A percentile compares a stretch with the other conserved stretches of the same genome.
phyloP scores from a whole-genome alignment of 2,888 invertebrate species.

The Tribolium freemani region DNA sequence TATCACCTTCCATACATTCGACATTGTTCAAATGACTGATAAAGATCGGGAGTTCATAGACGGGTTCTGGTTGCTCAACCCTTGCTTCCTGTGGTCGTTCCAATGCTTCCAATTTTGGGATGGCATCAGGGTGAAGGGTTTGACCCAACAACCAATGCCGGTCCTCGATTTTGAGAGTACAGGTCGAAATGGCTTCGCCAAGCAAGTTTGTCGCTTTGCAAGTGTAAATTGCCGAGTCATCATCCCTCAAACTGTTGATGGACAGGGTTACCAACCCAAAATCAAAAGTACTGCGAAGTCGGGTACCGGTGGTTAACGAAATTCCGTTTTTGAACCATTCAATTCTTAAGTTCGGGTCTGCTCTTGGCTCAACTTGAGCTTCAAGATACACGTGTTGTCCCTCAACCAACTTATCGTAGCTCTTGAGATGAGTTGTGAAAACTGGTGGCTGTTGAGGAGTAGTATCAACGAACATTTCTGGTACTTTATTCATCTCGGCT shows the following conservation, averaged over 20 bases:
- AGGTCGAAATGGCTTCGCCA: slow-evolving; percentile 95
- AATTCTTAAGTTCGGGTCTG: slow-evolving; percentile 88
- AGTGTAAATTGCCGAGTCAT: slow-evolving; percentile 96
- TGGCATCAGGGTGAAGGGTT: slow-evolving; percentile 89
- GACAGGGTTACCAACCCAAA: slow-evolving; percentile 96
- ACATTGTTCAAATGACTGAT: slow-evolving; percentile 93
- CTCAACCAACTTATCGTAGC: slow-evolving; percentile 86
- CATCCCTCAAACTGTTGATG: slow-evolving; percentile 86
- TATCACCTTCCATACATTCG: slow-evolving; percentile 88
- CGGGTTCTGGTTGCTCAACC: slow-evolving; percentile 81
- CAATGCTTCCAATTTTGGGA: slow-evolving; percentile 87
- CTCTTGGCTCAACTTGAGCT: slow-evolving; percentile 91
- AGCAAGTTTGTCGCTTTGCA: slow-evolving; percentile 94
- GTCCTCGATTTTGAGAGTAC: slow-evolving; percentile 90
- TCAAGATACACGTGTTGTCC: slow-evolving; percentile 90
- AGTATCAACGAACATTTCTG: slow-evolving; percentile 88
- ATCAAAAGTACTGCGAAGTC: slow-evolving; percentile 94
- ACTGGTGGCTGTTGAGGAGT: slow-evolving; percentile 93
- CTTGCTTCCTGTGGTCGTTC: slow-evolving; percentile 83
- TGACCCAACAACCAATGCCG: slow-evolving; percentile 90
- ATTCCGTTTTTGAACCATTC: slow-evolving; percentile 96
- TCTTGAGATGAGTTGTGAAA: slow-evolving; percentile 93
- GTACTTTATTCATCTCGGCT: slow-evolving; percentile 91
- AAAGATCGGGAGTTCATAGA: slow-evolving; percentile 89
- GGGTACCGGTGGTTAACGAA: slow-evolving; percentile 86